These are phyloP conservation scores for Mystacornis crossleyi DNA, from an alignment of 2,113 vertebrate genomes.

Conservation along the genomic window DNA sequence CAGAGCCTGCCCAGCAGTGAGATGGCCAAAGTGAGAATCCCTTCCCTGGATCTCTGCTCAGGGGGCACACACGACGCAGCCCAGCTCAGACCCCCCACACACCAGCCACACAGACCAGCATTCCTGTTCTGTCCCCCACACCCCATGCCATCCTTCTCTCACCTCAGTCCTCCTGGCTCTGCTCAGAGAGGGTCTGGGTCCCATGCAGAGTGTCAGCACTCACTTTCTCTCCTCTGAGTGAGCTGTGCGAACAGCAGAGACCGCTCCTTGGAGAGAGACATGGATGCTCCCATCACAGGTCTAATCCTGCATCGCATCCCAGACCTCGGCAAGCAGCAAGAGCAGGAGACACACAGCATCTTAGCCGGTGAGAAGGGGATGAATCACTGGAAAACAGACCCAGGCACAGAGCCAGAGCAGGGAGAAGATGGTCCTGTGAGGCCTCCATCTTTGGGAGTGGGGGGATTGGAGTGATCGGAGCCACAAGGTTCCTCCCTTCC, in stretches of 20 bases:
- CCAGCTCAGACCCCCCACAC: background rate
- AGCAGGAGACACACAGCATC: background rate
- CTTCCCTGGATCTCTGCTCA: background rate
- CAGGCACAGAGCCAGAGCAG: slow-evolving; percentile 11
- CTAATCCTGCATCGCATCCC: background rate
- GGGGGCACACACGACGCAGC: fast-evolving
- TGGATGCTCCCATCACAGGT: background rate
- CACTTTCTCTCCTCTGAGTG: background rate
- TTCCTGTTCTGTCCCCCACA: background rate
- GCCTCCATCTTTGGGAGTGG: background rate
- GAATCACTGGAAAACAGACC: slow-evolving; percentile 45
- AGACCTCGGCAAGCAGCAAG: background rate
- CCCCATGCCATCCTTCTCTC: background rate
- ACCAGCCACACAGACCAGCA: fast-evolving
- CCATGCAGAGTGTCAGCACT: background rate
- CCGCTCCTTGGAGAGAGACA: background rate
- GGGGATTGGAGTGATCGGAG: background rate
- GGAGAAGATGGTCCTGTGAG: background rate
- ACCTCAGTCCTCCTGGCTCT: background rate
- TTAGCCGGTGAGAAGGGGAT: background rate
- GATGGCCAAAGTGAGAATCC: background rate
- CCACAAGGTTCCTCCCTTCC: background rate
- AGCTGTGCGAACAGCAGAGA: background rate
- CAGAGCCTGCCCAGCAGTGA: background rate
- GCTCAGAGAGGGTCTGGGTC: background rate